These are phyloP conservation scores for Leptinotarsa peninsularis DNA, from an alignment of 2,888 invertebrate species.

Conservation along the genomic window DNA sequence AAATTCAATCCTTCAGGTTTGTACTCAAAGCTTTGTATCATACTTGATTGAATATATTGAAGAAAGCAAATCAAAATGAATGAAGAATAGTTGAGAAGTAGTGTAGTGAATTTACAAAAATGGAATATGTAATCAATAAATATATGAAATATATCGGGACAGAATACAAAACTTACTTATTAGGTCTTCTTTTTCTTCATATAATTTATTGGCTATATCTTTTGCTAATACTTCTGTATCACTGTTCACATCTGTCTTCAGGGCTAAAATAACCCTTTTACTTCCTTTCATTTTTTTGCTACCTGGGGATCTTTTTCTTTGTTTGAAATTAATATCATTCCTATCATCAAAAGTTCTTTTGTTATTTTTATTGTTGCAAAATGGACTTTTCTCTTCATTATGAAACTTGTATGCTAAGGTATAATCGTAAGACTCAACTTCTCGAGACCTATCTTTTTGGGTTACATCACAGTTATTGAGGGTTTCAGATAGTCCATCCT, in stretches of 20 bases:
- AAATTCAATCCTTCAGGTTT: too few relatives aligned
- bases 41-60: too few relatives aligned
- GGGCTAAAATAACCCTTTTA: slow-evolving; percentile 71
- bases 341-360: slow-evolving; percentile 74
- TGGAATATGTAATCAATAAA: not conserved
- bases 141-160: not conserved
- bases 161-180: slow-evolving; percentile 70
- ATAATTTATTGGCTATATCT: slow-evolving; percentile 80
- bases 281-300: slow-evolving; percentile 68
- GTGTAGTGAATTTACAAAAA: too few relatives aligned
- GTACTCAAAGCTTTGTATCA: too few relatives aligned
- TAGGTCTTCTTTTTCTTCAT: slow-evolving; percentile 80
- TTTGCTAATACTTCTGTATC: slow-evolving; percentile 73
- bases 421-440: slow-evolving; percentile 84
- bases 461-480: slow-evolving; percentile 83
- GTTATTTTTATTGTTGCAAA: slow-evolving; percentile 60
- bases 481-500: slow-evolving; percentile 83
- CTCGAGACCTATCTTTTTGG: slow-evolving; percentile 73
- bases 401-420: slow-evolving; percentile 66
- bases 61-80: too few relatives aligned
- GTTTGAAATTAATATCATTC: slow-evolving; percentile 69
- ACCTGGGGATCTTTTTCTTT: slow-evolving; percentile 65
- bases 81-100: too few relatives aligned
- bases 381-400: slow-evolving; percentile 59
- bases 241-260: slow-evolving; percentile 68